These are phyloP conservation scores for Sarcoramphus papa DNA, from an alignment of 2,797 vertebrate species.

Conservation along the genomic window DNA sequence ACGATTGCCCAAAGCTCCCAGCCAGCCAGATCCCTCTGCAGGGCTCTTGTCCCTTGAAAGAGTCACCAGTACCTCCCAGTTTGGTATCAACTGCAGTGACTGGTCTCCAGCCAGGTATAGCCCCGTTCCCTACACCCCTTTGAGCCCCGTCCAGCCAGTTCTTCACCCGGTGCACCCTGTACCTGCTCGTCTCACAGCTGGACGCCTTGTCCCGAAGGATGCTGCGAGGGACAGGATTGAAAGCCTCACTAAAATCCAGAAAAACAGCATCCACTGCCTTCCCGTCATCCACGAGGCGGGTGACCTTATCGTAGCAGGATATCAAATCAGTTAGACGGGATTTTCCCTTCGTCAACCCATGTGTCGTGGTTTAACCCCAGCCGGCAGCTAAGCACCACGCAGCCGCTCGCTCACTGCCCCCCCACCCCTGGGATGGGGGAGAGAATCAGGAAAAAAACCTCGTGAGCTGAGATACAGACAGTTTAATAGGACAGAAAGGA, in stretches of 20 bases:
- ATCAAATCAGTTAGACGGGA: rapidly evolving
- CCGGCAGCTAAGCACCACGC: no score
- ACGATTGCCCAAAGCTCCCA: no score
- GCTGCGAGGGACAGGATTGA: neutral
- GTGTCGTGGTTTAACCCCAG: no score
- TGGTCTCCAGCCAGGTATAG: neutral
- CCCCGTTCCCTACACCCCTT: neutral
- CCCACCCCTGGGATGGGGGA: no score
- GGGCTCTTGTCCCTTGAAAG: neutral
- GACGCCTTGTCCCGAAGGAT: neutral
- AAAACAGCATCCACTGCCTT: neutral
- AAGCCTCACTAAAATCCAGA: neutral
- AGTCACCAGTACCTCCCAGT: neutral
- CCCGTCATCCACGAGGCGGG: rapidly evolving
- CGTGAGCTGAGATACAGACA: no score
- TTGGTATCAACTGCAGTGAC: neutral
- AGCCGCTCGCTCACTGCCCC: no score
- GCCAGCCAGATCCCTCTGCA: neutral
- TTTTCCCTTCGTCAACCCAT: neutral
- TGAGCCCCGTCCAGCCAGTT: neutral
- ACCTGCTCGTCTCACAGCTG: neutral
- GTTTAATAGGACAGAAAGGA: no score
- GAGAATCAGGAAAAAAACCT: no score
- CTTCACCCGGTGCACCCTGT: neutral
- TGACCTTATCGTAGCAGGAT: neutral